Conservation (phyloP, 2,113 vertebrate species). For the Notechis scutatus region DNA sequence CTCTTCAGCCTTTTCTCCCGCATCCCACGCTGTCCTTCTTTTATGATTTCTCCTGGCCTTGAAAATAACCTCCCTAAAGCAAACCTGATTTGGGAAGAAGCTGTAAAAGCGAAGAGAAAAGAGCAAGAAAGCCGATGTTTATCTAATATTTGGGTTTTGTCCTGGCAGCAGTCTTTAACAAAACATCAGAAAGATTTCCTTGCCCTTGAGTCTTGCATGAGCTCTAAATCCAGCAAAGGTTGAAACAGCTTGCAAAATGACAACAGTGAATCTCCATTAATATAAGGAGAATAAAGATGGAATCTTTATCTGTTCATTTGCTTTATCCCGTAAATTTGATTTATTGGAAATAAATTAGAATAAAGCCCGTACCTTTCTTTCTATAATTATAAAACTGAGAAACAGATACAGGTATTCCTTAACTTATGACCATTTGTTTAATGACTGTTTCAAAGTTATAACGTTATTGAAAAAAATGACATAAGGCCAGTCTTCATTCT, state of each 20-base stretch:
- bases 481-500: neutral
- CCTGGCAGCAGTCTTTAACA: neutral
- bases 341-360: neutral
- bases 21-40: neutral
- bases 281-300: neutral
- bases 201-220: neutral
- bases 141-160: neutral
- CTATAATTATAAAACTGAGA: neutral
- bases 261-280: neutral
- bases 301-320: neutral
- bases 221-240: neutral
- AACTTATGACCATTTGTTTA: neutral
- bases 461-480: neutral
- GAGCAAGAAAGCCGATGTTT: neutral
- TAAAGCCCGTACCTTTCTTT: neutral
- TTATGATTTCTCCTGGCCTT: neutral
- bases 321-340: neutral
- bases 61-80: neutral
- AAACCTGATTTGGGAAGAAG: neutral
- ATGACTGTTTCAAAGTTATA: neutral
- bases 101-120: neutral
- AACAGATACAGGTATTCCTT: neutral
- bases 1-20: neutral
- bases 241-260: neutral
- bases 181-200: neutral